These are phyloP conservation scores for Pyrocoelia pectoralis DNA, from an alignment of 2,888 invertebrate species.

Conservation along the genomic window DNA sequence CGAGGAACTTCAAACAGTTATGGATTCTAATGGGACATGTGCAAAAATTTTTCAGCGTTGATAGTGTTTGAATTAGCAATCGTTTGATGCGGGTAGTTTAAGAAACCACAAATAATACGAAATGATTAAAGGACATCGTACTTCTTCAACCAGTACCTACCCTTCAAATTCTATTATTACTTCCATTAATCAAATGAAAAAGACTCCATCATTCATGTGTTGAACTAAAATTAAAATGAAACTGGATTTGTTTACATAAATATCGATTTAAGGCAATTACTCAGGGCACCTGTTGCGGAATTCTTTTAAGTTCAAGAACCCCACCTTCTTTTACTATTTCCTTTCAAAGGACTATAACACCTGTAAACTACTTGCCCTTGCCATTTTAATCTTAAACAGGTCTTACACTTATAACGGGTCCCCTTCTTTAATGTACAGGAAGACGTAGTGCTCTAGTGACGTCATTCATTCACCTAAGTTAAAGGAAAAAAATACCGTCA, in stretches of 20 bases:
- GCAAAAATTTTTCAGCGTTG: constrained; percentile 21
- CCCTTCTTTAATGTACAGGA: constrained; percentile 11
- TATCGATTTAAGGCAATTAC: not conserved
- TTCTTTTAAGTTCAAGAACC: constrained; percentile 4
- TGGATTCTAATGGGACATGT: constrained; percentile 29
- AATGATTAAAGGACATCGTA: constrained; percentile 24
- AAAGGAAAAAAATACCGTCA: not conserved
- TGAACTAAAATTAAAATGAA: not conserved
- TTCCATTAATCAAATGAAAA: no score
- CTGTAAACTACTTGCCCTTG: constrained; percentile 27
- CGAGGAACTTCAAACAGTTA: not conserved
- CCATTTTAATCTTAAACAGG: constrained; percentile 27
- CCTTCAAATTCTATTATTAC: no score
- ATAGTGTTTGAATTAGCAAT: constrained; percentile 14
- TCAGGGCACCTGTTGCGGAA: constrained; percentile 15
- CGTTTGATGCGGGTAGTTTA: constrained; percentile 28
- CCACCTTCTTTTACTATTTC: not conserved
- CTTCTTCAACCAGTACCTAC: not conserved
- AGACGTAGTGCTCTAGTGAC: constrained; percentile 26
- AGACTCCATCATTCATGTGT: not conserved
- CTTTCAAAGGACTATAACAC: constrained; percentile 8
- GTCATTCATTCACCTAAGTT: constrained; percentile 37
- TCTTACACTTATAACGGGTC: constrained; percentile 21
- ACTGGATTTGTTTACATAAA: no score
- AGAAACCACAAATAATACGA: constrained; percentile 22